Evolutionary conservation across 2,888 invertebrate genomes (phyloP).

Genomic region (Heliconius sara): DNA sequence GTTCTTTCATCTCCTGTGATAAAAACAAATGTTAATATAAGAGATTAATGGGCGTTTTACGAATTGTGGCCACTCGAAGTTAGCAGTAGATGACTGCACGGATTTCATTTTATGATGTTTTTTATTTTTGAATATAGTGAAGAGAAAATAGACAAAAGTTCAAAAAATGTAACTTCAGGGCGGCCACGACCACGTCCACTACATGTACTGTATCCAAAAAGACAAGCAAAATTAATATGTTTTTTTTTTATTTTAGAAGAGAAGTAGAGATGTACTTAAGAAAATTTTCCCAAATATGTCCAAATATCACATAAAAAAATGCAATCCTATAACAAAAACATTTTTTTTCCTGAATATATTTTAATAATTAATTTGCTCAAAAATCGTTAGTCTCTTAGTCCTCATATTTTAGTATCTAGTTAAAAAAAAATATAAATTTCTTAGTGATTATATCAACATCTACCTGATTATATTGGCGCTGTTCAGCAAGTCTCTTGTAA

Average conservation of each 20-base stretch:
- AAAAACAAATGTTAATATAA: background rate
- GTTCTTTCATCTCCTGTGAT: conserved; percentile 79
- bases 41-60: background rate
- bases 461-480: conserved; percentile 78
- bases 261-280: no score
- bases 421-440: background rate
- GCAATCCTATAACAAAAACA: no score
- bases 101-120: background rate
- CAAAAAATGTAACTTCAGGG: no score
- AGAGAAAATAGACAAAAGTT: no score
- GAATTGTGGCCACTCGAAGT: background rate
- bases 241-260: no score
- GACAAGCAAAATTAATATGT: background rate
- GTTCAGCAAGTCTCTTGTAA: conserved; percentile 78
- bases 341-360: no score
- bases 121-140: background rate
- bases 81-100: background rate
- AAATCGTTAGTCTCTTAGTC: no score
- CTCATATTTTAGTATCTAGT: background rate
- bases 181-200: no score
- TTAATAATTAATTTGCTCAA: no score
- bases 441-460: background rate
- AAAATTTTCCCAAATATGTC: no score
- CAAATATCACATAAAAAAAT: no score
- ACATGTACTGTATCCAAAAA: background rate